These are phyloP conservation scores for Serripes groenlandicus DNA, from an alignment of 2,888 invertebrate genomes.

Conservation along the genomic window DNA sequence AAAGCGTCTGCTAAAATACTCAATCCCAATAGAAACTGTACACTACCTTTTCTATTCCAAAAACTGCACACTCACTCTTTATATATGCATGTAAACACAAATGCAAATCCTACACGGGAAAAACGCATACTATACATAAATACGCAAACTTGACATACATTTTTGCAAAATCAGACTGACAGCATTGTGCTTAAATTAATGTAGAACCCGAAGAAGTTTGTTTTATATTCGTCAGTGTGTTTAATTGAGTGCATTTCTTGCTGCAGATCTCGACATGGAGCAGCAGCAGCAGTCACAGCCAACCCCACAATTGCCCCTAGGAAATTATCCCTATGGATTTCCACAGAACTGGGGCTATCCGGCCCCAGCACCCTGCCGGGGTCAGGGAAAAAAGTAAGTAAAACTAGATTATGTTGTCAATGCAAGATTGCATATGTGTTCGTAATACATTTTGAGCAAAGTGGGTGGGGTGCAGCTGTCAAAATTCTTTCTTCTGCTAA, in stretches of 20 bases:
- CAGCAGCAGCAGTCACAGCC: not conserved
- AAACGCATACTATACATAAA: constrained; percentile 1
- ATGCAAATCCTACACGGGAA: constrained; percentile 10
- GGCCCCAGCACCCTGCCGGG: constrained; percentile 26
- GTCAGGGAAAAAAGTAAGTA: constrained; percentile 21
- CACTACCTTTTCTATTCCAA: not conserved
- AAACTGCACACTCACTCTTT: constrained; percentile 2
- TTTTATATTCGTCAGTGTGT: not conserved
- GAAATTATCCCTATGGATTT: not conserved
- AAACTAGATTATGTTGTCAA: no score
- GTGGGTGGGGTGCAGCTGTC: no score
- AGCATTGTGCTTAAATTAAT: not conserved
- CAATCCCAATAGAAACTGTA: not conserved
- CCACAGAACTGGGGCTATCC: constrained; percentile 13
- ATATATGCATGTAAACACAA: constrained; percentile 15
- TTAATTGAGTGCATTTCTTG: not conserved
- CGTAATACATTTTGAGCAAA: no score
- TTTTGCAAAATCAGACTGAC: not conserved
- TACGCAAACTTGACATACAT: not conserved
- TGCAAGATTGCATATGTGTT: no score
- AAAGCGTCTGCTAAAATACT: not conserved
- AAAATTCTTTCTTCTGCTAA: no score
- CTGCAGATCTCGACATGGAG: constrained; percentile 13
- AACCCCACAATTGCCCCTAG: not conserved
- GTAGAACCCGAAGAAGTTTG: not conserved